Percentiles rank a stretch among this genome's conserved stretches.
Conservation (phyloP, 2,113 vertebrate species). For the Lucifuga dentata region DNA sequence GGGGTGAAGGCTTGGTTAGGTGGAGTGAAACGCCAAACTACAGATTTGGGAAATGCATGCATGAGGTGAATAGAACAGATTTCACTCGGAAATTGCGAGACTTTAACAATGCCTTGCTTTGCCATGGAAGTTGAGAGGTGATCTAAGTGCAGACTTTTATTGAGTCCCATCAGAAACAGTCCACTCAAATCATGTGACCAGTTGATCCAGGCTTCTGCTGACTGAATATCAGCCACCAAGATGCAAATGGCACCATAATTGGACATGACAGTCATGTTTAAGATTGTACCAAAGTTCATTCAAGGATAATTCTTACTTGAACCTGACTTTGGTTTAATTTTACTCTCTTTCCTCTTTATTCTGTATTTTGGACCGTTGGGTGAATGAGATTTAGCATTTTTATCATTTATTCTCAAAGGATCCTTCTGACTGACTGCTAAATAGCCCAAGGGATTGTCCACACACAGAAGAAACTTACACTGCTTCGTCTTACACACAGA, state of each 20-base stretch:
- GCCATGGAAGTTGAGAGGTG: not conserved
- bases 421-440: conserved; percentile 17
- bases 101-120: conserved; percentile 20
- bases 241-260: conserved; percentile 4
- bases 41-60: not conserved
- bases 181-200: conserved; percentile 4
- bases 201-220: not conserved
- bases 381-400: too few relatives aligned
- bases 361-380: not conserved
- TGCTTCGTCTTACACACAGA: conserved; percentile 30
- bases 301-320: conserved; percentile 18
- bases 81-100: not conserved
- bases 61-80: not conserved
- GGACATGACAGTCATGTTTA: conserved; percentile 17
- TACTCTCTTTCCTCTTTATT: not conserved
- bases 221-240: conserved; percentile 28
- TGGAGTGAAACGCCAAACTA: conserved; percentile 7
- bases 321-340: conserved; percentile 17
- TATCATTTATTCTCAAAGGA: too few relatives aligned
- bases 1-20: not conserved
- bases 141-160: not conserved
- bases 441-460: conserved; percentile 32
- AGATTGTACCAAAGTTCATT: conserved; percentile 9
- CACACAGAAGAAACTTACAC: conserved; percentile 48
- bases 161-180: conserved; percentile 2